These are phyloP conservation scores for Otus scops DNA, from an alignment of 2,797 vertebrate genomes.

Conservation along the genomic window DNA sequence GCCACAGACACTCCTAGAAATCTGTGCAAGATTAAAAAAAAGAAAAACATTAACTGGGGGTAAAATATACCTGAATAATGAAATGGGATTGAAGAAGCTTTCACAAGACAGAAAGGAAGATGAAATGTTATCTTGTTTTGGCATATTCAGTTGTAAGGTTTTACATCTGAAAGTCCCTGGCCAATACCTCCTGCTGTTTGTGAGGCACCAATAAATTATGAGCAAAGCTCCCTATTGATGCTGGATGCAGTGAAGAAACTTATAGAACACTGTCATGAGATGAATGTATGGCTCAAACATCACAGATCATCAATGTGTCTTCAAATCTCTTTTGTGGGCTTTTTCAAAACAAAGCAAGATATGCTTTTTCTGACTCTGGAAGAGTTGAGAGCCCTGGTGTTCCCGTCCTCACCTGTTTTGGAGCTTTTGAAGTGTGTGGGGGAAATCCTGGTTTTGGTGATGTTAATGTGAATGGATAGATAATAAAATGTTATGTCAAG, in stretches of 20 bases:
- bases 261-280: neutral
- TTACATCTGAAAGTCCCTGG: neutral
- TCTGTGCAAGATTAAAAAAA: neutral
- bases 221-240: neutral
- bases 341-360: neutral
- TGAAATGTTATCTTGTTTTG: neutral
- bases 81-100: neutral
- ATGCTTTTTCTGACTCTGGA: neutral
- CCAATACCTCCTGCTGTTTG: neutral
- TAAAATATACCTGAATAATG: neutral
- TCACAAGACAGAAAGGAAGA: neutral
- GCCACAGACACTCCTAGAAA: neutral
- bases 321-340: neutral
- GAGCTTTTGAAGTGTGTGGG: neutral
- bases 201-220: neutral
- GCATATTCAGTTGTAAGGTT: neutral
- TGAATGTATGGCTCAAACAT: neutral
- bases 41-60: rapidly evolving
- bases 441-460: neutral
- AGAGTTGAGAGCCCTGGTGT: neutral
- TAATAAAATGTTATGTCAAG: neutral
- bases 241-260: neutral
- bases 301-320: neutral
- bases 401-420: rapidly evolving
- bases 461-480: neutral